Conservation (phyloP, 2,888 invertebrate species). For the Acleris cristana region DNA sequence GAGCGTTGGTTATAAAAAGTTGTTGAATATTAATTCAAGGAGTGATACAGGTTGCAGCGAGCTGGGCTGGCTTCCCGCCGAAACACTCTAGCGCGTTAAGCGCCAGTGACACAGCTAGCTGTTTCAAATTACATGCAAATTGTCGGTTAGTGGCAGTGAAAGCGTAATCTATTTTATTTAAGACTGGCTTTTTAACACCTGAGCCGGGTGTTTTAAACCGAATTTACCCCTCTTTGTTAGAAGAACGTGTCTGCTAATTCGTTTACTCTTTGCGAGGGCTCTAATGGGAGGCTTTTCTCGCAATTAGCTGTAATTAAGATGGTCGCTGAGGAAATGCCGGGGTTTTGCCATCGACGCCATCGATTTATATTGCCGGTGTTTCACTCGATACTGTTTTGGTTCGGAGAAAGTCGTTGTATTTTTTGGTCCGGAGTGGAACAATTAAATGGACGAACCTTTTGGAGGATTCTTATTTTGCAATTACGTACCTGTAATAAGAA, state of each 20-base stretch:
- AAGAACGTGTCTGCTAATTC: conserved; percentile 77
- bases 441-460: conserved; percentile 8
- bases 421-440: neutral
- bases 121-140: too few species aligned
- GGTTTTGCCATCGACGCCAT: conserved; percentile 51
- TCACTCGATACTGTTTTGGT: conserved; percentile 45
- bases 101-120: too few species aligned
- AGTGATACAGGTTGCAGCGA: conserved; percentile 43
- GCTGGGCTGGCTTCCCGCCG: conserved; percentile 41
- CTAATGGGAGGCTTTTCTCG: conserved; percentile 78
- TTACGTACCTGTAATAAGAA: conserved; percentile 31
- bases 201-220: conserved; percentile 71
- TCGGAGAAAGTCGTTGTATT: too few species aligned
- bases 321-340: conserved; percentile 63
- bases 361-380: conserved; percentile 52
- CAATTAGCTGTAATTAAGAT: conserved; percentile 81
- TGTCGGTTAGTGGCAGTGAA: too few species aligned
- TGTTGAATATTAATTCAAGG: conserved; percentile 40
- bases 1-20: conserved; percentile 29
- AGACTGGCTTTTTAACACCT: conserved; percentile 75
- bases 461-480: neutral
- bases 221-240: conserved; percentile 72
- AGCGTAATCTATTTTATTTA: conserved; percentile 70
- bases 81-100: conserved; percentile 49
- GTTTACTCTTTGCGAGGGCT: conserved; percentile 74